phyloP scores from a whole-genome alignment of 2,797 vertebrate genomes.

The Siniperca obscura region DNA sequence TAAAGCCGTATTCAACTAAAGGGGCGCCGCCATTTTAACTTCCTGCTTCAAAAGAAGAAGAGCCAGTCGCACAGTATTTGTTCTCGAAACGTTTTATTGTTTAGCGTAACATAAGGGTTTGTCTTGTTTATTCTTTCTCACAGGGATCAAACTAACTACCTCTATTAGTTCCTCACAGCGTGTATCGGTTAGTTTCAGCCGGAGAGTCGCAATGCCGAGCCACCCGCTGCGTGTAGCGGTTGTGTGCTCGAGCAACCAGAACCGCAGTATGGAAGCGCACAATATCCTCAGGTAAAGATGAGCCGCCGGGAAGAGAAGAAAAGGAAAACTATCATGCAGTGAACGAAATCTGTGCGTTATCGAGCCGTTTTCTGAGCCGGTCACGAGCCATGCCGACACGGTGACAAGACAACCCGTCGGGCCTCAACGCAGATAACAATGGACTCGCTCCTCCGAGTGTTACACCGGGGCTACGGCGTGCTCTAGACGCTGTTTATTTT shows the following conservation, averaged over 20 bases:
- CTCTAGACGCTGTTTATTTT: background rate
- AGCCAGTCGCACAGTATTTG: background rate
- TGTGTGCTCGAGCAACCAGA: slow-evolving; percentile 99
- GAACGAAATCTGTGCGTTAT: slow-evolving; percentile 26
- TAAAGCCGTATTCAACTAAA: slow-evolving; percentile 53
- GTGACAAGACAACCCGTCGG: slow-evolving; percentile 39
- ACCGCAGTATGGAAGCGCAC: slow-evolving; percentile 99
- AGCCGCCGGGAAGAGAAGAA: slow-evolving; percentile 50
- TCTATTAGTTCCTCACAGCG: slow-evolving; percentile 17
- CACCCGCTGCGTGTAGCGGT: slow-evolving; percentile 97
- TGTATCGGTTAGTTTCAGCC: slow-evolving; percentile 64
- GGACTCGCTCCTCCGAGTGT: slow-evolving; percentile 47
- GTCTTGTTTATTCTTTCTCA: slow-evolving; percentile 4
- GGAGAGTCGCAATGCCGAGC: slow-evolving; percentile 90
- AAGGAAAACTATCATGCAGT: slow-evolving; percentile 23
- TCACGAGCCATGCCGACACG: slow-evolving; percentile 10
- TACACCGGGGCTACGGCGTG: background rate
- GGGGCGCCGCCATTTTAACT: slow-evolving; percentile 84
- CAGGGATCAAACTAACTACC: slow-evolving; percentile 26
- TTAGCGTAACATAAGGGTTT: slow-evolving; percentile 2
- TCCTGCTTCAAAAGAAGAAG: slow-evolving; percentile 58
- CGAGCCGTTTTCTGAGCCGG: slow-evolving; percentile 31
- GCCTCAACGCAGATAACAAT: slow-evolving; percentile 77
- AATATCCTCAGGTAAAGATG: slow-evolving; percentile 98
- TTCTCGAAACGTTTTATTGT: slow-evolving; percentile 8